A percentile compares a stretch with the other conserved stretches of the same genome.
Evolutionary conservation across 1,140 invertebrate species (phyloP).

Genomic region (Popillia japonica): DNA sequence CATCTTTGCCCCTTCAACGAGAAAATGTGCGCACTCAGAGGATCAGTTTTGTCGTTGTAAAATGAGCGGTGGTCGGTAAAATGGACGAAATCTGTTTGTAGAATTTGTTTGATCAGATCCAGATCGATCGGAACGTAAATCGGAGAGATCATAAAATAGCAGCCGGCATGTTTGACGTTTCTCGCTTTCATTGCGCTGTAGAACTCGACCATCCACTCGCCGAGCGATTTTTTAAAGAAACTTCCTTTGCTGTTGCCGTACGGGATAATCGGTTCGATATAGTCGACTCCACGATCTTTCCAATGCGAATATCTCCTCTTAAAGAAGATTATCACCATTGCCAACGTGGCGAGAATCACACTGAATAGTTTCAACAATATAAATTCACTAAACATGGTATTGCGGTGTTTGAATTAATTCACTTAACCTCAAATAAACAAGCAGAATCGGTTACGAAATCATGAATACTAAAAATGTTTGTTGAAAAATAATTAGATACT

Average conservation of each 20-base stretch:
- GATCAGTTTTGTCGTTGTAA: slow-evolving; percentile 62
- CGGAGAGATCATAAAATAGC: slow-evolving; percentile 62
- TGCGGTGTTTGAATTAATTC: background rate
- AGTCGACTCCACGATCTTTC: slow-evolving; percentile 34
- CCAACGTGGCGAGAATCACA: background rate
- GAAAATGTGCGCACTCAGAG: slow-evolving; percentile 65
- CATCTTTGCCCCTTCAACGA: slow-evolving; percentile 62
- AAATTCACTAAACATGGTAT: too few relatives aligned
- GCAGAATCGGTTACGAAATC: too few relatives aligned
- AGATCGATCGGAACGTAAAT: slow-evolving; percentile 65
- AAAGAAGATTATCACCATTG: background rate
- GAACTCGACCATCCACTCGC: slow-evolving; percentile 50
- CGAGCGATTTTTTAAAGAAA: slow-evolving; percentile 52
- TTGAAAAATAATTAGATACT: too few relatives aligned
- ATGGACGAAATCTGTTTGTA: slow-evolving; percentile 63
- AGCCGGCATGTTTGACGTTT: slow-evolving; percentile 56
- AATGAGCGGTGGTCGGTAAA: slow-evolving; percentile 64
- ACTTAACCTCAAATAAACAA: too few relatives aligned
- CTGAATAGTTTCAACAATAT: background rate
- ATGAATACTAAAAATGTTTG: too few relatives aligned
- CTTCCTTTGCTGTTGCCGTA: slow-evolving; percentile 44
- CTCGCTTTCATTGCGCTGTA: slow-evolving; percentile 46
- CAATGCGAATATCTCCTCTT: slow-evolving; percentile 38
- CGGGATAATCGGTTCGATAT: slow-evolving; percentile 35
- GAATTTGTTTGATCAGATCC: slow-evolving; percentile 67